Percentiles rank a stretch among this genome's conserved stretches.
Evolutionary conservation across 2,888 invertebrate species (phyloP).

Genomic region (Acronicta psi): DNA sequence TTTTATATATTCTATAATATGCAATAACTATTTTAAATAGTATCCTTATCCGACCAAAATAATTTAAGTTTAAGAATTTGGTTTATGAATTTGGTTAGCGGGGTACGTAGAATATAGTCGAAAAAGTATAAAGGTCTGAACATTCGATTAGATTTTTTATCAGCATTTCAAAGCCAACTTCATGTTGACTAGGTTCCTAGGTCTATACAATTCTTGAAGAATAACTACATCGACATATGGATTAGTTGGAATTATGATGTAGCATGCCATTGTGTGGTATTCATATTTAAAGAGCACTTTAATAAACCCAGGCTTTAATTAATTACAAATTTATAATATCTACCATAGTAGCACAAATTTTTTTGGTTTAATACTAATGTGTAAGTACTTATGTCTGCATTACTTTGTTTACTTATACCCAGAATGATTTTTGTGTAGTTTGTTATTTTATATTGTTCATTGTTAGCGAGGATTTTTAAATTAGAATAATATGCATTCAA

Average conservation of each 20-base stretch:
- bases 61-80: too few relatives aligned
- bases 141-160: slow-evolving; percentile 6
- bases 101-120: too few relatives aligned
- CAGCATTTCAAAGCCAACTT: slow-evolving; percentile 16
- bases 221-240: too few relatives aligned
- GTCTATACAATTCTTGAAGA: too few relatives aligned
- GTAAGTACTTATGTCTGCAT: slow-evolving; percentile 23
- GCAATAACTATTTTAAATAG: neutral
- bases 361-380: slow-evolving; percentile 33
- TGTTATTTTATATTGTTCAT: slow-evolving; percentile 69
- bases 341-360: slow-evolving; percentile 45
- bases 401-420: slow-evolving; percentile 49
- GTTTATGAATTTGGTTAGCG: too few relatives aligned
- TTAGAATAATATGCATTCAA: slow-evolving; percentile 63
- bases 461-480: slow-evolving; percentile 60
- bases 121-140: slow-evolving; percentile 9
- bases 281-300: slow-evolving; percentile 45
- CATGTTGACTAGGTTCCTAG: neutral
- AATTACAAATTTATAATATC: slow-evolving; percentile 18
- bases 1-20: slow-evolving; percentile 19
- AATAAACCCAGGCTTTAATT: slow-evolving; percentile 23
- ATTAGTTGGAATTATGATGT: too few relatives aligned
- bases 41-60: neutral
- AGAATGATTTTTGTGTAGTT: slow-evolving; percentile 57
- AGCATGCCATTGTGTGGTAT: slow-evolving; percentile 1